These are phyloP conservation scores for Megaceryle alcyon DNA, from an alignment of 2,797 vertebrate genomes.

Conservation along the genomic window DNA sequence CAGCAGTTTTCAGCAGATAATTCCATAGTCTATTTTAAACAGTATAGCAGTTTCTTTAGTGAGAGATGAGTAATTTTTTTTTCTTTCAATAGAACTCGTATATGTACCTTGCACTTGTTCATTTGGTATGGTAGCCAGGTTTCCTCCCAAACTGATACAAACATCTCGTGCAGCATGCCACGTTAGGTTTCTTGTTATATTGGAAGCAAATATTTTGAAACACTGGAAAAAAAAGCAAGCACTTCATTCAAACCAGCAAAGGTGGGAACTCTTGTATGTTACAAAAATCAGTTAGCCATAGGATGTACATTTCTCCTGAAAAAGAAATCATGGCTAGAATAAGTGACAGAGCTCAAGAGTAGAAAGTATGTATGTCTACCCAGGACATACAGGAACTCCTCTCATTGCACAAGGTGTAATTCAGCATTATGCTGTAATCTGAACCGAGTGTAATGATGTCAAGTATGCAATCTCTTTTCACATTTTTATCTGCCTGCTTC, in stretches of 20 bases:
- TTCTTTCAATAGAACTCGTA: not conserved
- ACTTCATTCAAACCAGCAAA: not conserved
- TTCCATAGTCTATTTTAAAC: not conserved
- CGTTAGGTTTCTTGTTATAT: conserved; percentile 53
- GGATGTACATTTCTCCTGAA: not conserved
- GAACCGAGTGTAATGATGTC: not conserved
- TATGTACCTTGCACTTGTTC: conserved; percentile 86
- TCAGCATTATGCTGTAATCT: not conserved
- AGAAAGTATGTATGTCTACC: not conserved
- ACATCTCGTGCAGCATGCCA: conserved; percentile 83
- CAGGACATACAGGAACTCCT: not conserved
- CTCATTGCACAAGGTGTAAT: not conserved
- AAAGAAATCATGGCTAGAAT: not conserved
- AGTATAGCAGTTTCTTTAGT: not conserved
- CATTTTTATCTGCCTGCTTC: not conserved
- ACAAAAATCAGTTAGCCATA: not conserved
- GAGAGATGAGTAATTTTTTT: not conserved
- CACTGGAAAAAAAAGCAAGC: conserved; percentile 79
- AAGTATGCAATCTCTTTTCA: not conserved
- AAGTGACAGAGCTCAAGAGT: not conserved
- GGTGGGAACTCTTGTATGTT: not conserved
- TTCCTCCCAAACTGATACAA: conserved; percentile 85
- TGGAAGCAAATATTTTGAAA: conserved; percentile 83
- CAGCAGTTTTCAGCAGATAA: not conserved
- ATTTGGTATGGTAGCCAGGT: conserved; percentile 84